Evolutionary conservation across 2,113 vertebrate species (phyloP).

Genomic region (Lamprologus ornatipinnis): DNA sequence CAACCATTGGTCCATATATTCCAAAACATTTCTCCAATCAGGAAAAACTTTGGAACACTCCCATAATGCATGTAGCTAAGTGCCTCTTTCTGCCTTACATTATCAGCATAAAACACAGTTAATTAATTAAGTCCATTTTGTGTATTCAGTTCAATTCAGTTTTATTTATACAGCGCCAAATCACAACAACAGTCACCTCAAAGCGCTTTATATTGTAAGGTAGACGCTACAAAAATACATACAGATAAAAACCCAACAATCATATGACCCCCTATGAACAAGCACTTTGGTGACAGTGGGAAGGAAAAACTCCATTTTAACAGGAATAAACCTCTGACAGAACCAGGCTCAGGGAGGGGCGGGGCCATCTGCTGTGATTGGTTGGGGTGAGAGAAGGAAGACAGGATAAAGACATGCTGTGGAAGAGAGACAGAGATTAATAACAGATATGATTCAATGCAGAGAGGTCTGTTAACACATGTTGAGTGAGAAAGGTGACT

Average conservation of each 20-base stretch:
- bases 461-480: background rate
- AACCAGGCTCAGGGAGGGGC: background rate
- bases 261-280: background rate
- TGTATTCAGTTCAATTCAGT: background rate
- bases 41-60: background rate
- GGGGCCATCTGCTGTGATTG: background rate
- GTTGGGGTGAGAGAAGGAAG: background rate
- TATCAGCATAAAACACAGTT: background rate
- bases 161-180: background rate
- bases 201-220: background rate
- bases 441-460: accelerated
- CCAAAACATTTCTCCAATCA: background rate
- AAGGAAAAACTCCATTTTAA: background rate
- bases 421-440: background rate
- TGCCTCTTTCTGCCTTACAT: background rate
- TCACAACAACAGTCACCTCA: background rate
- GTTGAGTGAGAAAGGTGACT: background rate
- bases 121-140: background rate
- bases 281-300: background rate
- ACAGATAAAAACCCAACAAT: background rate
- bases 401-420: background rate
- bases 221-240: background rate
- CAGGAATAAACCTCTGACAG: accelerated
- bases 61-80: background rate
- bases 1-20: background rate